These are phyloP conservation scores for Caenorhabditis zanzibari DNA, from an alignment of 2,888 invertebrate species.

Conservation along the genomic window DNA sequence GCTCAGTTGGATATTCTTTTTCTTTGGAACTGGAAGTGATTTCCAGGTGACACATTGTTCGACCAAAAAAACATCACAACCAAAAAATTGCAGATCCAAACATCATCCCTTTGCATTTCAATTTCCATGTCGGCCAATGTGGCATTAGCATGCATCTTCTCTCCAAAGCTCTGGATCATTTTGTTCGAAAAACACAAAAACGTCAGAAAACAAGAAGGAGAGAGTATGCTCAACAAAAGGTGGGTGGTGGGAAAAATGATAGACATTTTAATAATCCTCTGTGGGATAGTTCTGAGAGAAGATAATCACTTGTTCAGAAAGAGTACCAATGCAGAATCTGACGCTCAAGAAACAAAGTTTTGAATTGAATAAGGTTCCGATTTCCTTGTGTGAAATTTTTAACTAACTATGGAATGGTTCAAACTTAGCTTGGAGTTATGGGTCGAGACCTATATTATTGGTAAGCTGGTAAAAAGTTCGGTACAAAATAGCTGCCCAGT, in stretches of 20 bases:
- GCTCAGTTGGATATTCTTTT: slow-evolving; percentile 90
- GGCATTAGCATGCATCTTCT: slow-evolving; percentile 88
- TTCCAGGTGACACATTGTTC: slow-evolving; percentile 86
- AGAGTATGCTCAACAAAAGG: slow-evolving; percentile 80
- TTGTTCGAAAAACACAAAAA: slow-evolving; percentile 89
- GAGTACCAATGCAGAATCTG: slow-evolving; percentile 27
- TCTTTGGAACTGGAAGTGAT: slow-evolving; percentile 90
- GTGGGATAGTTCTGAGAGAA: slow-evolving; percentile 14
- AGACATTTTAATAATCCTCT: not conserved
- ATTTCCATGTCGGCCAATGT: slow-evolving; percentile 88
- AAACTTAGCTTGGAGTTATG: no score
- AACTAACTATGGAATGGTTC: no score
- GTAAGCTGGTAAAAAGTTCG: no score
- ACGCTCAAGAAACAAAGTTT: slow-evolving; percentile 41
- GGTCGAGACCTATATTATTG: no score
- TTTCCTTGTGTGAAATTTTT: slow-evolving; percentile 7
- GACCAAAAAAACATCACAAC: not conserved
- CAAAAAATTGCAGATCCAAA: slow-evolving; percentile 86
- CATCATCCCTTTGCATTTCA: slow-evolving; percentile 88
- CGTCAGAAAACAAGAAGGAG: slow-evolving; percentile 85
- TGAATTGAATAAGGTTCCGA: slow-evolving; percentile 10
- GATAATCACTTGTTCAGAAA: slow-evolving; percentile 53
- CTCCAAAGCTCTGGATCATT: slow-evolving; percentile 89
- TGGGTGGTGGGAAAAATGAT: slow-evolving; percentile 18
- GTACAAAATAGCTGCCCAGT: no score